Conservation (phyloP, 2,113 vertebrate genomes). For the Nematolebias whitei region DNA sequence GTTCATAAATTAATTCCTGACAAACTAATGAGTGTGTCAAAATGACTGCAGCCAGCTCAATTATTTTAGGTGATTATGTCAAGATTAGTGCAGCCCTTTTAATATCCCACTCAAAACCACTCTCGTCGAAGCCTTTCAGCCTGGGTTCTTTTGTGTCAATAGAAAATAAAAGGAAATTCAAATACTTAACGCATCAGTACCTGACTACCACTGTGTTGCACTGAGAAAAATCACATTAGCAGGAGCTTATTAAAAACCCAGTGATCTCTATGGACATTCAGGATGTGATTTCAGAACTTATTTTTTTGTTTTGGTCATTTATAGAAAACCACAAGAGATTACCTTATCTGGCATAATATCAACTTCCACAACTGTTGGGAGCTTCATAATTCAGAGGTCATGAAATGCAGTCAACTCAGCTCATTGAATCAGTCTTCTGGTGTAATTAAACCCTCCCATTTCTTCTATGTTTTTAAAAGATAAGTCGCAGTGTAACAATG, state of each 20-base stretch:
- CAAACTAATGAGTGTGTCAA: background rate
- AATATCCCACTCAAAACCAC: background rate
- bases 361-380: slow-evolving; percentile 22
- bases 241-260: slow-evolving; percentile 4
- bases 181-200: background rate
- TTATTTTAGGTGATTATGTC: background rate
- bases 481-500: too few species aligned
- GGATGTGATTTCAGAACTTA: slow-evolving; percentile 1
- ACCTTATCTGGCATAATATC: slow-evolving; percentile 6
- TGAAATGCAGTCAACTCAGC: slow-evolving; percentile 14
- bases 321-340: background rate
- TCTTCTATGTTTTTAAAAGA: slow-evolving; percentile 18
- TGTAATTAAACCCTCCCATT: slow-evolving; percentile 31
- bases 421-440: slow-evolving; percentile 53
- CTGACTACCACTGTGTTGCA: background rate
- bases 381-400: slow-evolving; percentile 25
- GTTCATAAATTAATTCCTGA: background rate
- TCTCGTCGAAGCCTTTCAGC: background rate
- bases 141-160: background rate
- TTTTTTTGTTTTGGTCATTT: background rate
- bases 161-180: background rate
- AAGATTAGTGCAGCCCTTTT: background rate
- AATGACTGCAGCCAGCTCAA: background rate
- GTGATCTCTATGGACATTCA: background rate
- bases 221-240: background rate